Evolutionary conservation across 2,797 vertebrate species (phyloP).

Genomic region (Otolemur crassicaudatus): DNA sequence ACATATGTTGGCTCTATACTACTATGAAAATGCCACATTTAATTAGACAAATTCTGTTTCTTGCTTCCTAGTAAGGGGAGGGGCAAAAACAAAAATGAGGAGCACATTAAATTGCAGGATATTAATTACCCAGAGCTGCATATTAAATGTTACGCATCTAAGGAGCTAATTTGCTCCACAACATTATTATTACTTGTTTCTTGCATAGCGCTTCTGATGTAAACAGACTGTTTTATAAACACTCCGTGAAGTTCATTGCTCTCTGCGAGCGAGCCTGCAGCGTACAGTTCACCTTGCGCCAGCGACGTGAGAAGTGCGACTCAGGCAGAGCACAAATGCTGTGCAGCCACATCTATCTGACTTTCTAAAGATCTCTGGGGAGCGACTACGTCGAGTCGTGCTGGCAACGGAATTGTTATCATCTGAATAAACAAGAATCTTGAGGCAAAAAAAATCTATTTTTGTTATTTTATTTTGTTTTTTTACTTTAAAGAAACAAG

Average conservation of each 20-base stretch:
- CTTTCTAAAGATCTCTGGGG: slow-evolving; percentile 70
- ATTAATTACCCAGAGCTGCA: slow-evolving; percentile 85
- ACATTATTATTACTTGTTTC: slow-evolving; percentile 82
- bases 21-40: slow-evolving; percentile 75
- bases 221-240: slow-evolving; percentile 74
- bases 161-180: slow-evolving; percentile 85
- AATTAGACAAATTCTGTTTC: slow-evolving; percentile 82
- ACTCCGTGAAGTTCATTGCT: slow-evolving; percentile 72
- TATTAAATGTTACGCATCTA: slow-evolving; percentile 82
- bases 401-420: slow-evolving; percentile 44
- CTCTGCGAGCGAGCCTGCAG: slow-evolving; percentile 46
- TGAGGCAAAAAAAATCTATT: slow-evolving; percentile 66
- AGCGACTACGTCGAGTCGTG: not conserved
- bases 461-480: slow-evolving; percentile 39
- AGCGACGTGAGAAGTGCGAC: not conserved
- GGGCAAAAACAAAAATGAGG: slow-evolving; percentile 81
- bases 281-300: slow-evolving; percentile 74
- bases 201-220: slow-evolving; percentile 41
- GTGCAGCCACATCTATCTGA: not conserved
- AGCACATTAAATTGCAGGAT: slow-evolving; percentile 84
- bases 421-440: slow-evolving; percentile 70
- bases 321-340: slow-evolving; percentile 44
- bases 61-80: slow-evolving; percentile 65
- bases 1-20: slow-evolving; percentile 62
- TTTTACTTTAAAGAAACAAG: slow-evolving; percentile 71